A percentile compares a stretch with the other conserved stretches of the same genome.
These are phyloP conservation scores for Sturmia bella DNA, from an alignment of 2,888 invertebrate genomes.

Conservation along the genomic window DNA sequence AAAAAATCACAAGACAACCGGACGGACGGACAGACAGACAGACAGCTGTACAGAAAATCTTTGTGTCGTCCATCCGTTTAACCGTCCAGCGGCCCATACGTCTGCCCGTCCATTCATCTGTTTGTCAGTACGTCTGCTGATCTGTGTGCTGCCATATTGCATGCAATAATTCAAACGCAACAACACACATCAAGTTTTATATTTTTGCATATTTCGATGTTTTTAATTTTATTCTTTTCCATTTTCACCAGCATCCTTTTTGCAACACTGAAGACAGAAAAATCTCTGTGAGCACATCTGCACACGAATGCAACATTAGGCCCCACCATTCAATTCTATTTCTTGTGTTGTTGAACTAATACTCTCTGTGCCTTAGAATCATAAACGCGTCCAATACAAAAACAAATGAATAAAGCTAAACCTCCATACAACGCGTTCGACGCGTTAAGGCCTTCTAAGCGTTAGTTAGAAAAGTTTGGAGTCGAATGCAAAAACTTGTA, in stretches of 20 bases:
- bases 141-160: conserved; percentile 45
- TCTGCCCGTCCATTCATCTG: conserved; percentile 1
- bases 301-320: no score
- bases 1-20: not conserved
- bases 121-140: conserved; percentile 4
- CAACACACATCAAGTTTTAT: conserved; percentile 66
- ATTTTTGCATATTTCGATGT: conserved; percentile 64
- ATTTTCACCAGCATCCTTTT: conserved; percentile 42
- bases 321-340: no score
- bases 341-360: no score
- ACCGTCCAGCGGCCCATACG: conserved; percentile 1
- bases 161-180: conserved; percentile 71
- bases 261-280: conserved; percentile 16
- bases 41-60: not conserved
- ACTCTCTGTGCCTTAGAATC: no score
- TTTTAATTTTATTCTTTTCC: conserved; percentile 23
- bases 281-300: not conserved
- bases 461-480: no score
- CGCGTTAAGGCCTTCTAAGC: no score
- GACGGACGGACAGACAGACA: not conserved
- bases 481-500: no score
- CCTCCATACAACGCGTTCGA: no score
- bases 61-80: conserved; percentile 4
- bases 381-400: no score
- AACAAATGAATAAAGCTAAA: no score